Base-by-base conservation (phyloP, 2,888 invertebrate genomes). In the Acrobasis repandana region DNA sequence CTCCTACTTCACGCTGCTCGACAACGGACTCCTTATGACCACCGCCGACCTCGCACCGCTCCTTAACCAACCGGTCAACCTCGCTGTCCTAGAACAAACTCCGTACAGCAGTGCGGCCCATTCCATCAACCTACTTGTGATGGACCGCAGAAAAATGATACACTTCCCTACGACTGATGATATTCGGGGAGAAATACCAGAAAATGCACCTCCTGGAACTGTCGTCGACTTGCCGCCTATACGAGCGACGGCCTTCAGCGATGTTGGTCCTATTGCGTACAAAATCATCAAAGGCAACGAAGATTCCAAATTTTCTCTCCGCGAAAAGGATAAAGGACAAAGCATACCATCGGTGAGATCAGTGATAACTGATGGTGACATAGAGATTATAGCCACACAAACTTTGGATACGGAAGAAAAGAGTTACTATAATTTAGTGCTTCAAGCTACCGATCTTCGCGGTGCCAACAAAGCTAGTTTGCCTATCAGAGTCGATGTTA, bases 21-120 rank as follows among this genome's bases (percentile, higher is more conserved):
- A 96, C 69, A 96, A 97, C 83, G 98, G 98, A 58, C 94, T 97
- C 61, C 95, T 98, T 62, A 98, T 98, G 97, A 97, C 97, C 52
- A 97, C 97, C 33, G 95, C 96, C 47, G 97, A 97, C 79, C 93
- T 98, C 49, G 94, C 95, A 59, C 96, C 97, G 14, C 89, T 98
- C 65, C 94, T 97, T 64, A 95, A 97, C 82, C 94, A 95, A 68
- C 96, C 96, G 0, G 95, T 97, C 33, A 95, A 96, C 80, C 93
- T 97, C 62, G 94, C 97, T 59, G 95, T 97, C 18, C 90, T 97
- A 61, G 97, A 97, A 80, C 96, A 97, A 80, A 94, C 95, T 56
- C 95, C 95, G 5, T 97, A 96, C 82, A 94, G 94, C 68, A 96
- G 96, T 66, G 94, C 95, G 54, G 96, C 96, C 28, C 97, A 97